Evolutionary conservation across 2,113 vertebrate genomes (phyloP).

Genomic region (Protobothrops mucrosquamatus): DNA sequence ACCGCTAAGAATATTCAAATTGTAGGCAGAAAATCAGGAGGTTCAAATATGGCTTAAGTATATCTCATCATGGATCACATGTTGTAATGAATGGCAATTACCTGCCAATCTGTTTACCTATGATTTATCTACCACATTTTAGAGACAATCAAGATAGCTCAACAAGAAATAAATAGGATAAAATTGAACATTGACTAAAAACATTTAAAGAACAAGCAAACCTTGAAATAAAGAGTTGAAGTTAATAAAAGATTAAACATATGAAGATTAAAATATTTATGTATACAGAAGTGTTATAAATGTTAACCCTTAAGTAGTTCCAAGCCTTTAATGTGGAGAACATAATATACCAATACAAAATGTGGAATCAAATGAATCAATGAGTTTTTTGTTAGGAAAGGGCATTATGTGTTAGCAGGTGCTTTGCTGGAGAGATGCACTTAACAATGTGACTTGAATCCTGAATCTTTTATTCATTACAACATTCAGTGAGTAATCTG

Average conservation of each 20-base stretch:
- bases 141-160: not conserved
- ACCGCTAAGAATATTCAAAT: not conserved
- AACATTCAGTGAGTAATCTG: not conserved
- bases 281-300: not conserved
- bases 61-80: not conserved
- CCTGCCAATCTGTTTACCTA: not conserved
- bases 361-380: not conserved
- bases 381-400: constrained; percentile 8
- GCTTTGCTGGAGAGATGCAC: not conserved
- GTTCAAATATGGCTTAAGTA: not conserved
- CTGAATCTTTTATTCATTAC: not conserved
- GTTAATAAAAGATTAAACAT: not conserved
- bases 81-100: not conserved
- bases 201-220: not conserved
- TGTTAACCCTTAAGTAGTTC: not conserved
- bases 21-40: not conserved
- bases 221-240: not conserved
- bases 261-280: not conserved
- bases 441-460: not conserved
- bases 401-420: not conserved
- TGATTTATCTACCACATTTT: not conserved
- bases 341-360: not conserved
- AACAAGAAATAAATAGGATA: not conserved
- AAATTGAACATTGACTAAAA: not conserved
- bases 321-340: not conserved